Base-by-base conservation (phyloP, 2,797 vertebrate species). In the Betta splendens region DNA sequence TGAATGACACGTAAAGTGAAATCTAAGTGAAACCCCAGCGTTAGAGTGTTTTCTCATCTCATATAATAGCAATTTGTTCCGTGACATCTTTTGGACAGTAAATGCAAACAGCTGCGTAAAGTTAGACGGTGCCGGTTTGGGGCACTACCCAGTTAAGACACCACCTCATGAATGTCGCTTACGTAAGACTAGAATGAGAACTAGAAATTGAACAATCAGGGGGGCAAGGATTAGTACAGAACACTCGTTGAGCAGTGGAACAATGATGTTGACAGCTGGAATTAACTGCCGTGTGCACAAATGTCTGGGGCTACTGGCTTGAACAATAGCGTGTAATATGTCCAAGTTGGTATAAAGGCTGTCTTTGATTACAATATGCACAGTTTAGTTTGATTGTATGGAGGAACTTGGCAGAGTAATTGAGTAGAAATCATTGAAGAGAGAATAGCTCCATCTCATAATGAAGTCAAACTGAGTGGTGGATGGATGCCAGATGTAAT, bases 401-500 rank as follows among this genome's bases (percentile, higher is more conserved):
- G 63, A 80, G 73, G 73, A 83, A 83, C 83, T 83, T 75, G 68
- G 75, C 58, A 31, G 71, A 73, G 83, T 85, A 85, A 89, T 86
- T 85, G 82, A 86, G 80, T 81, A 85, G 77, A 88, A 88, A 83
- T 80, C 79, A 86, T 79, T 82, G 83, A 84, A 63, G 81, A 75
- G 76, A 85, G 85, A 86, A 89, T 81, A 85, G 85, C 83, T 87
- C 83, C 80, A 83, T 85, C 83, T 76, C 85, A 83, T 87, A 88
- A 86, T 86, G 87, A 88, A 89, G 84, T 88, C 87, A 87, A 79
- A 82, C 79, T 67, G 84, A 76, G 76, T 80, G 62, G 87, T 88
- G 87, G 85, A 88, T 78, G 48, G 79, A 72, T 85, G 88, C 88
- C 89, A 88, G 84, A 80, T 79, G 80, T 84, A 89, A 90, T 90